Evolutionary conservation across 2,797 vertebrate species (phyloP).

Genomic region (Pangasius sanitwongsei): DNA sequence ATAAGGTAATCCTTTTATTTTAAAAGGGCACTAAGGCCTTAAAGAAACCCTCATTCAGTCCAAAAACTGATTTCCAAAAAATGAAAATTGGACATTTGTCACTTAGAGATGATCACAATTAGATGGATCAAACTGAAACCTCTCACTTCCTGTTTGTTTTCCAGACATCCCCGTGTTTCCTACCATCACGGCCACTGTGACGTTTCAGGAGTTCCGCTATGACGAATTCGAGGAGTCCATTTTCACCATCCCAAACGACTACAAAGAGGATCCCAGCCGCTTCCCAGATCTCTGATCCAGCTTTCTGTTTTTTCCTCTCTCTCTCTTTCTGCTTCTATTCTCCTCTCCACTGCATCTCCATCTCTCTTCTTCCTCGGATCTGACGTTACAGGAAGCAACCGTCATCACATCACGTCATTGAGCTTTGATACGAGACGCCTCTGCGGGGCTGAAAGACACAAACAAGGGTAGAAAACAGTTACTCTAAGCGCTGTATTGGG

Average conservation of each 20-base stretch:
- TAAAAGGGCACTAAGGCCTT: background rate
- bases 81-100: background rate
- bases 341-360: background rate
- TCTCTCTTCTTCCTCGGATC: background rate
- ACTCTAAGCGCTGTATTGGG: conserved; percentile 64
- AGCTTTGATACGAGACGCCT: background rate
- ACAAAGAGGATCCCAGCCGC: conserved; percentile 96
- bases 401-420: background rate
- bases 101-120: background rate
- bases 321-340: background rate
- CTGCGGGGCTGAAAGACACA: background rate
- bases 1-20: background rate
- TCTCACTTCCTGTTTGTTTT: background rate
- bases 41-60: background rate
- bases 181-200: conserved; percentile 98
- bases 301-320: too few species aligned
- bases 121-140: background rate
- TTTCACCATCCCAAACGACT: conserved; percentile 93
- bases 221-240: conserved; percentile 90
- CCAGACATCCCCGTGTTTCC: conserved; percentile 96
- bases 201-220: conserved; percentile 97
- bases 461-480: background rate
- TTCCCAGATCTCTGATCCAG: conserved; percentile 91
- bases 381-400: background rate
- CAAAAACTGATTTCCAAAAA: background rate